Evolutionary conservation across 2,113 vertebrate genomes (phyloP).

Genomic region (Nibea albiflora): DNA sequence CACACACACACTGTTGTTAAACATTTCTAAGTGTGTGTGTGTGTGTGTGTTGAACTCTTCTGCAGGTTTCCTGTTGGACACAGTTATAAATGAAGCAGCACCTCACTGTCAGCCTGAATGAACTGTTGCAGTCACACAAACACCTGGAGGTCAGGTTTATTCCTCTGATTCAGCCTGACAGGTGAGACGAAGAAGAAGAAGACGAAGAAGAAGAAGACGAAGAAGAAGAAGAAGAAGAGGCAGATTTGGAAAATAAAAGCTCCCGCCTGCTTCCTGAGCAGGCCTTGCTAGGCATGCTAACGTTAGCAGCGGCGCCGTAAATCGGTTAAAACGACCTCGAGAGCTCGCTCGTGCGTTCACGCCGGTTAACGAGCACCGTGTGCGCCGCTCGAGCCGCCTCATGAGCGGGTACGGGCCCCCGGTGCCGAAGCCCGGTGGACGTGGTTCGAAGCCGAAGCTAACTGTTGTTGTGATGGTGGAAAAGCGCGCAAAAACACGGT

Average conservation of each 20-base stretch:
- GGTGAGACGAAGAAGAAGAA: slow-evolving; percentile 40
- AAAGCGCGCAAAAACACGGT: slow-evolving; percentile 75
- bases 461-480: slow-evolving; percentile 25
- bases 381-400: accelerated
- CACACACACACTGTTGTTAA: too few species aligned
- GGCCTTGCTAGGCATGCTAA: slow-evolving; percentile 62
- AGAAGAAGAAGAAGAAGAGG: slow-evolving; percentile 21
- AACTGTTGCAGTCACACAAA: background rate
- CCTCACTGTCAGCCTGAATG: too few species aligned
- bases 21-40: slow-evolving; percentile 20
- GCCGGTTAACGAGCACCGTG: accelerated
- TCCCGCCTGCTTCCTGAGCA: slow-evolving; percentile 71
- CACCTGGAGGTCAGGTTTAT: background rate
- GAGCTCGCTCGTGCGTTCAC: accelerated
- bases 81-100: background rate
- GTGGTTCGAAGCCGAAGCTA: background rate
- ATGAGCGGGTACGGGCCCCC: accelerated
- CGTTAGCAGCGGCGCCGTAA: slow-evolving; percentile 45
- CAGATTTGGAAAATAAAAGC: slow-evolving; percentile 83
- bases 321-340: slow-evolving; percentile 4
- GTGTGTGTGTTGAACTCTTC: slow-evolving; percentile 14
- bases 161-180: slow-evolving; percentile 42
- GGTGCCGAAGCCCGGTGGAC: accelerated
- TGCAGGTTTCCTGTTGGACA: background rate
- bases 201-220: too few species aligned